These are phyloP conservation scores for Apostichopus japonicus DNA, from an alignment of 35 echinoderm and acorn worm genomes.

Conservation along the genomic window DNA sequence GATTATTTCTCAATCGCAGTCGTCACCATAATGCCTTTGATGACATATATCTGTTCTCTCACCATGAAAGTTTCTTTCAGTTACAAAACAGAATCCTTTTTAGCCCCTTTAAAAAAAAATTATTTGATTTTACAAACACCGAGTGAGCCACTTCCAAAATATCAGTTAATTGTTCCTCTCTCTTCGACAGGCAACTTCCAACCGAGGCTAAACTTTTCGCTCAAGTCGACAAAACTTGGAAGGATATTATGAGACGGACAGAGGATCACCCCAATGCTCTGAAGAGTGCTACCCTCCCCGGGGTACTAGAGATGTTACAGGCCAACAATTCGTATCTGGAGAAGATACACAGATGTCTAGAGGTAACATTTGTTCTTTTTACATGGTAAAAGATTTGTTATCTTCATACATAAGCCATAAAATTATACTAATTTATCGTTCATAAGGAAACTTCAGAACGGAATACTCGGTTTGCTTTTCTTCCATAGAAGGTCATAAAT, in stretches of 20 bases:
- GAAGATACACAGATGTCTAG: slow-evolving; percentile 95
- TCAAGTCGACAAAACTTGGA: slow-evolving; percentile 92
- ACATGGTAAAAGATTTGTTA: too few relatives aligned
- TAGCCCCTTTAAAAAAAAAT: not conserved
- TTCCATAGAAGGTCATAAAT: too few relatives aligned
- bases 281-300: slow-evolving; percentile 84
- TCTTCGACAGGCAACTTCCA: slow-evolving; percentile 80
- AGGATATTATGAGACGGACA: slow-evolving; percentile 95
- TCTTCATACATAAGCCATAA: too few relatives aligned
- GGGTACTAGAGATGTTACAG: slow-evolving; percentile 93
- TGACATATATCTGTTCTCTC: too few relatives aligned
- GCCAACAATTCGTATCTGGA: slow-evolving; percentile 96
- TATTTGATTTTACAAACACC: not conserved
- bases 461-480: too few relatives aligned
- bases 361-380: slow-evolving; percentile 62
- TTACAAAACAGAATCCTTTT: too few relatives aligned
- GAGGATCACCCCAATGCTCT: slow-evolving; percentile 98
- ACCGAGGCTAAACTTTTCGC: slow-evolving; percentile 96
- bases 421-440: too few relatives aligned
- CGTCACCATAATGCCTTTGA: too few relatives aligned
- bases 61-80: too few relatives aligned
- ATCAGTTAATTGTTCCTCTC: not conserved
- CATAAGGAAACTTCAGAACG: too few relatives aligned
- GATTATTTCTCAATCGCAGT: too few relatives aligned
- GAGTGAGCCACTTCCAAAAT: not conserved